phyloP scores from a whole-genome alignment of 2,113 vertebrate species.

The Rana temporaria region DNA sequence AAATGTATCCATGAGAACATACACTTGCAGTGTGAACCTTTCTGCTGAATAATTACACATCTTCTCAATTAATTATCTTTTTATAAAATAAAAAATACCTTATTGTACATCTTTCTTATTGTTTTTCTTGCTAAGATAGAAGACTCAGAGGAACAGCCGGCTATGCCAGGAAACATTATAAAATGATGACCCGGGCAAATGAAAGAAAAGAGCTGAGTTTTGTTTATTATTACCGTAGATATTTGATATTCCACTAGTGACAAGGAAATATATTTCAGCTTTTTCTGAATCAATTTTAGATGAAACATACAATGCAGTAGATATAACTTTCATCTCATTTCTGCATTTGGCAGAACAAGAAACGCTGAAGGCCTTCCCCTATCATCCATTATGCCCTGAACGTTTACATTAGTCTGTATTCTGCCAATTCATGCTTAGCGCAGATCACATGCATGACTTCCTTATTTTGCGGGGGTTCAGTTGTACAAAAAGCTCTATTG shows the following conservation, averaged over 20 bases:
- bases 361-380: constrained; percentile 1
- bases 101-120: constrained; percentile 15
- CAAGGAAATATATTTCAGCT: constrained; percentile 8
- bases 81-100: constrained; percentile 11
- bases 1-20: not conserved
- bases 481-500: too few species aligned
- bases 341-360: not conserved
- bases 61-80: not conserved
- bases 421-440: not conserved
- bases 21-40: not conserved
- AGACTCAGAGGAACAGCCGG: constrained; percentile 6
- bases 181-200: constrained; percentile 39
- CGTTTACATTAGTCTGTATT: not conserved
- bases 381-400: constrained; percentile 2
- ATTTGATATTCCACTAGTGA: constrained; percentile 8
- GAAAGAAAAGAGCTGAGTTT: constrained; percentile 3
- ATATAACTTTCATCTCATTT: constrained; percentile 12
- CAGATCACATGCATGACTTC: not conserved
- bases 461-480: too few species aligned
- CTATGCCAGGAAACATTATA: constrained; percentile 24
- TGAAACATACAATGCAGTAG: not conserved
- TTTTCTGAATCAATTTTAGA: constrained; percentile 31
- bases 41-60: not conserved
- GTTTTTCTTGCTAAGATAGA: not conserved
- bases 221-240: constrained; percentile 25